Base-by-base conservation (phyloP, 2,888 invertebrate species). In the Ophonus ardosiacus region DNA sequence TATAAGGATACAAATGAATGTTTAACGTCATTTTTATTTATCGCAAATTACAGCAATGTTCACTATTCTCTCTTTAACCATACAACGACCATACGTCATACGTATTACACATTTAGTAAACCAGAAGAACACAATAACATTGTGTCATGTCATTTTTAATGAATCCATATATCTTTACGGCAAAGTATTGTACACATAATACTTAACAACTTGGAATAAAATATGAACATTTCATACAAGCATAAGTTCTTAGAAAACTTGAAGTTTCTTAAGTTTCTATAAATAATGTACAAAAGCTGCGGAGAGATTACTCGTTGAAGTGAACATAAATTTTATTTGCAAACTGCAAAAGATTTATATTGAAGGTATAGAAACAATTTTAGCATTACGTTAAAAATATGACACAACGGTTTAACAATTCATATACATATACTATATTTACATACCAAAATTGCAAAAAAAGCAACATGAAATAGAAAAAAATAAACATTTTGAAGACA, bases 41-140 rank as follows among this genome's bases (percentile, higher is more conserved):
- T 80, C 80, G 80, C 80, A 80, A 61, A 80, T 59, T 80, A 80
- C 80, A 80, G 61, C 61, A 61, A 61, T 80, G 40, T 61, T 80
- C 80, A 61, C 59, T 80, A 80, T 56, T 80, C 31, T 78, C 59
- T 61, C 59, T 80, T 80, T 61, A 59, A 61, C 61, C 80, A 80
- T 80, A 80, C 59, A 80, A 80, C 78, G 61, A 61, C 40, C 80
- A 80, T 80, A 80, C 80, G 80, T 80, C 61, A 80, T 80, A 80
- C 80, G 80, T 80, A 61, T 80, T 80, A 80, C 17, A 80, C 80
- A 80, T 61, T 80, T 80, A 80, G 63, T 40, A 80, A 80, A 80
- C 38, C 59, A 61, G 59, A 80, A 57, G 57, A 80, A 61, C 80
- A 80, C 59, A 31, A 78, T 80, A 61, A 56, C 24, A 78, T 57